phyloP scores from a whole-genome alignment of 2,797 vertebrate species.

The Myripristis murdjan region DNA sequence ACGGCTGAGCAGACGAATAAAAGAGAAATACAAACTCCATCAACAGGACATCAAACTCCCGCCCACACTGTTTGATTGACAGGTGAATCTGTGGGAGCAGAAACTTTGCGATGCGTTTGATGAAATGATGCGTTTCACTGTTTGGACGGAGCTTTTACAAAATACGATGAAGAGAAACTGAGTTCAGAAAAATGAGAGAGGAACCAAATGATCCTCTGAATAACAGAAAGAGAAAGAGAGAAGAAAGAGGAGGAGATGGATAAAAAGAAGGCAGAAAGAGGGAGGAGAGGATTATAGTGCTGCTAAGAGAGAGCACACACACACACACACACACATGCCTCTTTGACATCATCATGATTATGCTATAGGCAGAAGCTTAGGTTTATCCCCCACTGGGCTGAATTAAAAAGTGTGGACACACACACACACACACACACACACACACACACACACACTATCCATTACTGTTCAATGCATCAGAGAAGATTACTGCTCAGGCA shows the following conservation, averaged over 20 bases:
- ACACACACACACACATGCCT: conserved; percentile 8
- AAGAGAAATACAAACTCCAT: no score
- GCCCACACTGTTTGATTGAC: no score
- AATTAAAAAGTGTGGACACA: conserved; percentile 1
- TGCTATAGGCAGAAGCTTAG: conserved; percentile 41
- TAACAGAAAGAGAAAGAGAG: neutral
- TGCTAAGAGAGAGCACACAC: no score
- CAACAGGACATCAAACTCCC: no score
- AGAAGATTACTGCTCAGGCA: neutral
- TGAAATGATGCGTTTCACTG: no score
- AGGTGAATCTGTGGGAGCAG: no score
- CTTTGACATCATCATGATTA: conserved; percentile 18
- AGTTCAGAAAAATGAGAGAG: no score
- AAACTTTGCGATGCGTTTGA: no score
- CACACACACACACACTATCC: neutral
- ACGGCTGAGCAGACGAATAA: no score
- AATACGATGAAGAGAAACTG: no score
- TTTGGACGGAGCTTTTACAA: no score
- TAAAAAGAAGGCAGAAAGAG: neutral
- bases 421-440: conserved; percentile 21
- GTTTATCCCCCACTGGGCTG: conserved; percentile 33
- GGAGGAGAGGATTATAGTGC: conserved; percentile 15
- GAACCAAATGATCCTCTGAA: neutral
- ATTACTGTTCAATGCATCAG: conserved; percentile 22
- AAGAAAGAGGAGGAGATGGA: neutral